These are phyloP conservation scores for Urocolius indicus DNA, from an alignment of 2,113 vertebrate genomes.

Conservation along the genomic window DNA sequence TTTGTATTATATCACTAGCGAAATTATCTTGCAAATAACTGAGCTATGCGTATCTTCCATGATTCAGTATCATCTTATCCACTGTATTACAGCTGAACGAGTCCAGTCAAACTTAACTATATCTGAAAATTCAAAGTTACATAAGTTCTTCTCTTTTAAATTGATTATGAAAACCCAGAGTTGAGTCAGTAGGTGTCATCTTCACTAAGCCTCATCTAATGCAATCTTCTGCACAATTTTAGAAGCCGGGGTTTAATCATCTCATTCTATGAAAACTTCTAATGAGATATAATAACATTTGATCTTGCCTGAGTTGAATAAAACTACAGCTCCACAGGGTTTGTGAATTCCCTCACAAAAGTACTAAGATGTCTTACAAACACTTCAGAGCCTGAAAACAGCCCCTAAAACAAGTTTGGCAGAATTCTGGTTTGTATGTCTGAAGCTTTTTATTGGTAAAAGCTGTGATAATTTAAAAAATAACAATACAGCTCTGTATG, in stretches of 20 bases:
- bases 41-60: neutral
- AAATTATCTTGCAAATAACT: neutral
- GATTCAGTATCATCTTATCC: neutral
- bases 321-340: neutral
- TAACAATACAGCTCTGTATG: neutral
- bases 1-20: neutral
- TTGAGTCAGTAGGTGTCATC: constrained; percentile 5
- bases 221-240: neutral
- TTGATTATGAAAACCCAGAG: neutral
- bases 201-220: neutral
- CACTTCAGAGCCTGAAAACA: neutral
- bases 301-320: neutral
- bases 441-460: neutral
- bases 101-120: neutral
- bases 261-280: neutral
- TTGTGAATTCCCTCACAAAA: neutral
- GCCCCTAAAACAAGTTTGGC: neutral
- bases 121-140: neutral
- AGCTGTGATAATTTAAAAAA: neutral
- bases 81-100: neutral
- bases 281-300: neutral
- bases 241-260: neutral
- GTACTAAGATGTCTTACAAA: neutral
- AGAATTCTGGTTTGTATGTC: neutral
- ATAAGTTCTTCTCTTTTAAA: neutral